These are phyloP conservation scores for Sakesphorus luctuosus DNA, from an alignment of 2,113 vertebrate genomes.

Conservation along the genomic window DNA sequence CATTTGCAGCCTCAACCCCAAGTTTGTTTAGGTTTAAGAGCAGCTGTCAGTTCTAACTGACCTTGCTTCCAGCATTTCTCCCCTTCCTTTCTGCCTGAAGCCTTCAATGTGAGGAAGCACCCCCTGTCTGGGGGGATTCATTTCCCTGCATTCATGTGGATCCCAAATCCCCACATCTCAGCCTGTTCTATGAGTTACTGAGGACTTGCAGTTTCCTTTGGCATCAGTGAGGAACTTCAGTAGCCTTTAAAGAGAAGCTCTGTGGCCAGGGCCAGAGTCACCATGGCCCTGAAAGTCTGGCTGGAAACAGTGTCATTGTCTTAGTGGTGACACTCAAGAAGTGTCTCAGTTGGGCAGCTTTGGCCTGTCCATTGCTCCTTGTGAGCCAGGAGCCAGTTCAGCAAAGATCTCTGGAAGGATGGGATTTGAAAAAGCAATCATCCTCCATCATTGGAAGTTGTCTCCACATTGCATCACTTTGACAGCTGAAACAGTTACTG, in stretches of 20 bases:
- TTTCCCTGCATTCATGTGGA: neutral
- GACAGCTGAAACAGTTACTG: neutral
- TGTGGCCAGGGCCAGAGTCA: accelerated
- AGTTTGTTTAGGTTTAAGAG: neutral
- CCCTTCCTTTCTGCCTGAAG: neutral
- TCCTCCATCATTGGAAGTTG: neutral
- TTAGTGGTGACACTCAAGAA: neutral
- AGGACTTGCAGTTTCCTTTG: neutral
- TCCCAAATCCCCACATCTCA: neutral
- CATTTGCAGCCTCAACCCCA: neutral
- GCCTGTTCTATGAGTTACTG: neutral
- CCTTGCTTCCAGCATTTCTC: neutral
- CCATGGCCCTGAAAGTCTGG: neutral
- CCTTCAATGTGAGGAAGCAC: neutral
- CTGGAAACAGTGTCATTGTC: neutral
- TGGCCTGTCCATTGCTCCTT: neutral
- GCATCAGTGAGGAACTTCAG: neutral
- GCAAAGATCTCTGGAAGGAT: neutral
- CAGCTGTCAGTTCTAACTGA: neutral
- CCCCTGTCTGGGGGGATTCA: neutral
- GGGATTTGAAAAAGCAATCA: neutral
- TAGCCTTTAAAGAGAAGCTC: neutral
- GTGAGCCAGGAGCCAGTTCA: neutral
- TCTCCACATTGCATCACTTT: neutral
- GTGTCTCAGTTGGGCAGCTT: neutral